Evolutionary conservation across 2,113 vertebrate genomes (phyloP).

Genomic region (Vulpes ferrilata): DNA sequence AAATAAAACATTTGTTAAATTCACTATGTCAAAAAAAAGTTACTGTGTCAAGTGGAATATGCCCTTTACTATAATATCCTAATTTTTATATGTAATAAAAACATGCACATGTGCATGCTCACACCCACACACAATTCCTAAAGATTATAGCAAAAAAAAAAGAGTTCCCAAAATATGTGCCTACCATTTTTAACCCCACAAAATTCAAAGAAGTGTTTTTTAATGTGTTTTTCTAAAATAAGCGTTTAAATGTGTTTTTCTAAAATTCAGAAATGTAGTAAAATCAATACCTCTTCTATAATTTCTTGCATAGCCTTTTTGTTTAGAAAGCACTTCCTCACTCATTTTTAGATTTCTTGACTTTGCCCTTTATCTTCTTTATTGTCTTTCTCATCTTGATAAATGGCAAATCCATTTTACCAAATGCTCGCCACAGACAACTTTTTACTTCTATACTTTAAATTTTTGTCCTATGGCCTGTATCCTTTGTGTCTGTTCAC

Average conservation of each 20-base stretch:
- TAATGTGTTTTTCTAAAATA: not conserved
- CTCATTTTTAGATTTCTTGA: not conserved
- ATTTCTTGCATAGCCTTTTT: not conserved
- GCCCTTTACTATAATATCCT: not conserved
- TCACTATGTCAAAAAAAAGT: not conserved
- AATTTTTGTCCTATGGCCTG: not conserved
- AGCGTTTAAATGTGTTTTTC: not conserved
- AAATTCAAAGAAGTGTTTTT: not conserved
- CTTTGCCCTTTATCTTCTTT: not conserved
- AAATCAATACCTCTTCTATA: not conserved
- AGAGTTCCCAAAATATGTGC: not conserved
- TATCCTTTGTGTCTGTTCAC: not conserved
- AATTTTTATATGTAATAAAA: conserved; percentile 2
- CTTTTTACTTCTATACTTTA: not conserved
- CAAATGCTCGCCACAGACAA: not conserved
- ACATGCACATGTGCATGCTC: not conserved
- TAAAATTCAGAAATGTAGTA: not conserved
- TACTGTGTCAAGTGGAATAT: not conserved
- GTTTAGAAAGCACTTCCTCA: not conserved
- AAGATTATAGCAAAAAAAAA: not conserved
- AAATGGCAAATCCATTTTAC: not conserved
- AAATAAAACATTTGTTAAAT: conserved; percentile 36
- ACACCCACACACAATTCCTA: not conserved
- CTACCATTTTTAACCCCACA: not conserved
- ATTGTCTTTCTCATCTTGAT: not conserved